These are phyloP conservation scores for Chloroclysta siterata DNA, from an alignment of 2,888 invertebrate genomes.

Conservation along the genomic window DNA sequence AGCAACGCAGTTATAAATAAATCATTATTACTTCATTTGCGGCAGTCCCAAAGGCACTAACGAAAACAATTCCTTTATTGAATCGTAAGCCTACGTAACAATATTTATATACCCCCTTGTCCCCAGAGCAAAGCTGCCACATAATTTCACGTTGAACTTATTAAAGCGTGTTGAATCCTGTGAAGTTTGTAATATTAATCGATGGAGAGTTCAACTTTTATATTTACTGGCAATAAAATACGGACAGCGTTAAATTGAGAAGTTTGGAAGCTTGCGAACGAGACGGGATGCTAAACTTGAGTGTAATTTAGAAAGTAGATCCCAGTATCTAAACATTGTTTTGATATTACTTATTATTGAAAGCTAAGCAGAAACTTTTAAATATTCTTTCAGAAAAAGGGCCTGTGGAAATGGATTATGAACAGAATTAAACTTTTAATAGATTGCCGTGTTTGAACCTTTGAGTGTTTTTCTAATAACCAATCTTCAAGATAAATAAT, in stretches of 20 bases:
- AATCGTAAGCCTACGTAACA: slow-evolving; percentile 57
- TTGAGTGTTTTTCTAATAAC: slow-evolving; percentile 11
- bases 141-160: slow-evolving; percentile 63
- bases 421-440: slow-evolving; percentile 32
- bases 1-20: slow-evolving; percentile 9
- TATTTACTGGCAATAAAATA: slow-evolving; percentile 61
- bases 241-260: slow-evolving; percentile 46
- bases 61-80: slow-evolving; percentile 58
- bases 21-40: slow-evolving; percentile 26
- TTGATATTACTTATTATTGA: slow-evolving; percentile 34
- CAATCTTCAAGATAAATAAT: slow-evolving; percentile 8
- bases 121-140: slow-evolving; percentile 48
- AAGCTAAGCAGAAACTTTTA: slow-evolving; percentile 40
- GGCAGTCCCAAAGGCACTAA: slow-evolving; percentile 49
- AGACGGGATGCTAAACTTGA: slow-evolving; percentile 28
- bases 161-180: slow-evolving; percentile 58
- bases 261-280: slow-evolving; percentile 30
- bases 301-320: slow-evolving; percentile 35
- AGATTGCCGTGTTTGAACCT: slow-evolving; percentile 21
- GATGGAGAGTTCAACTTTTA: slow-evolving; percentile 60
- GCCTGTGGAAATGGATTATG: slow-evolving; percentile 34
- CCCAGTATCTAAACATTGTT: slow-evolving; percentile 41
- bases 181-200: slow-evolving; percentile 67
- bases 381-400: slow-evolving; percentile 37
- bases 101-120: slow-evolving; percentile 55